These are phyloP conservation scores for Neodiprion lecontei DNA, from an alignment of 1,140 invertebrate genomes.

Conservation along the genomic window DNA sequence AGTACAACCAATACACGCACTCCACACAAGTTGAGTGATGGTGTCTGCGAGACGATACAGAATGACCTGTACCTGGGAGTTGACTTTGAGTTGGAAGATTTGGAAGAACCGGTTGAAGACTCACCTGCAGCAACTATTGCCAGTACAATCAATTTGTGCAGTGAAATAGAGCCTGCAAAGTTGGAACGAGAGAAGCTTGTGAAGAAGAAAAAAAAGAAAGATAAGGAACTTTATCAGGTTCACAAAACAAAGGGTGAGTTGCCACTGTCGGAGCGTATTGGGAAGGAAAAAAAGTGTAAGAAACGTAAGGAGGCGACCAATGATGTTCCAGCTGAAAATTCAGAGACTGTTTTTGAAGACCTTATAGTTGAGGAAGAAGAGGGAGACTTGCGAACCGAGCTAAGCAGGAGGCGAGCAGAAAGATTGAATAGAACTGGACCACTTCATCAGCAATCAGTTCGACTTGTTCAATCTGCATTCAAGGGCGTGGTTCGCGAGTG, in stretches of 20 bases:
- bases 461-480: slow-evolving; percentile 56
- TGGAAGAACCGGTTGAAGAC: slow-evolving; percentile 35
- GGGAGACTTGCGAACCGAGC: slow-evolving; percentile 48
- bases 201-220: slow-evolving; percentile 56
- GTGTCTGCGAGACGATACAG: slow-evolving; percentile 29
- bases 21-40: slow-evolving; percentile 23
- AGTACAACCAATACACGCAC: slow-evolving; percentile 23
- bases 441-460: slow-evolving; percentile 47
- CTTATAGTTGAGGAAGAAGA: slow-evolving; percentile 49
- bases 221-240: slow-evolving; percentile 56
- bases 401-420: slow-evolving; percentile 54
- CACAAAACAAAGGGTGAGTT: slow-evolving; percentile 49
- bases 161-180: slow-evolving; percentile 38
- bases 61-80: slow-evolving; percentile 36
- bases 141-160: slow-evolving; percentile 31
- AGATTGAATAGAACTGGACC: slow-evolving; percentile 48
- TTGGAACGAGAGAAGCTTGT: slow-evolving; percentile 35
- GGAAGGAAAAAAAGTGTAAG: slow-evolving; percentile 53
- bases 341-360: slow-evolving; percentile 42
- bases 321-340: slow-evolving; percentile 31
- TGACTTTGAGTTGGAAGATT: slow-evolving; percentile 41
- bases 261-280: slow-evolving; percentile 48
- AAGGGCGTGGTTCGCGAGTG: slow-evolving; percentile 58
- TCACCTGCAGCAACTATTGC: slow-evolving; percentile 26
- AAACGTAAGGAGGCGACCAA: slow-evolving; percentile 38